These are phyloP conservation scores for Geopemphigus sp. DNA, from an alignment of 1,140 invertebrate genomes.

Conservation along the genomic window DNA sequence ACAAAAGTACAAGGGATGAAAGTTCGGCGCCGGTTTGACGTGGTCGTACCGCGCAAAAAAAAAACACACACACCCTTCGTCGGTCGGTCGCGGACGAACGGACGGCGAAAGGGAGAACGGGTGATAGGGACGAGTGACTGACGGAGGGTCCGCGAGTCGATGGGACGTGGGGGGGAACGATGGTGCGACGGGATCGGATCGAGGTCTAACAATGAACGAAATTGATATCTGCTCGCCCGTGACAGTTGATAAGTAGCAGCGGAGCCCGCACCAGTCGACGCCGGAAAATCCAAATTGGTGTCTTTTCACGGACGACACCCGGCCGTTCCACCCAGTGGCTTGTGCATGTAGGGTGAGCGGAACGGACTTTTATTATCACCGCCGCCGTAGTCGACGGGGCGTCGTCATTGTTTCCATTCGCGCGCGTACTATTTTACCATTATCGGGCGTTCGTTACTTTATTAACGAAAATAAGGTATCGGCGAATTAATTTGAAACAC, in stretches of 20 bases:
- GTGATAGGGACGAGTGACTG: background rate
- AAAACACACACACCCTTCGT: background rate
- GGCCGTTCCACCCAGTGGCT: too few relatives aligned
- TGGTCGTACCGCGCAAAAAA: background rate
- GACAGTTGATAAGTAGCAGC: slow-evolving; percentile 44
- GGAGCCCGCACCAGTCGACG: too few relatives aligned
- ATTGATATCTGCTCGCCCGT: slow-evolving; percentile 43
- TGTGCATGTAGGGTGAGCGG: too few relatives aligned
- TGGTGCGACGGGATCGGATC: background rate
- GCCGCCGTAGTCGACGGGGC: background rate
- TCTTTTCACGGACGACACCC: background rate
- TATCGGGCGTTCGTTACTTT: background rate
- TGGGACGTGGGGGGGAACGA: background rate
- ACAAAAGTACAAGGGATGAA: slow-evolving; percentile 28
- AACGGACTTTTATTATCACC: background rate
- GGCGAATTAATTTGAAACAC: too few relatives aligned
- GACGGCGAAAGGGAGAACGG: background rate
- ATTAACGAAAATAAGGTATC: background rate
- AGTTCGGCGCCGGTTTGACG: slow-evolving; percentile 44
- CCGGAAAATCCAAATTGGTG: slow-evolving; percentile 4
- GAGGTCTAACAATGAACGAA: slow-evolving; percentile 39
- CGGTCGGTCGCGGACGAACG: background rate
- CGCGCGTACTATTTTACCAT: background rate
- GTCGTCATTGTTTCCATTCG: too few relatives aligned
- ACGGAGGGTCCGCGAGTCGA: background rate